A percentile compares a stretch with the other conserved stretches of the same genome.
Conservation (phyloP, 2,888 invertebrate genomes). For the Coelopa pilipes region DNA sequence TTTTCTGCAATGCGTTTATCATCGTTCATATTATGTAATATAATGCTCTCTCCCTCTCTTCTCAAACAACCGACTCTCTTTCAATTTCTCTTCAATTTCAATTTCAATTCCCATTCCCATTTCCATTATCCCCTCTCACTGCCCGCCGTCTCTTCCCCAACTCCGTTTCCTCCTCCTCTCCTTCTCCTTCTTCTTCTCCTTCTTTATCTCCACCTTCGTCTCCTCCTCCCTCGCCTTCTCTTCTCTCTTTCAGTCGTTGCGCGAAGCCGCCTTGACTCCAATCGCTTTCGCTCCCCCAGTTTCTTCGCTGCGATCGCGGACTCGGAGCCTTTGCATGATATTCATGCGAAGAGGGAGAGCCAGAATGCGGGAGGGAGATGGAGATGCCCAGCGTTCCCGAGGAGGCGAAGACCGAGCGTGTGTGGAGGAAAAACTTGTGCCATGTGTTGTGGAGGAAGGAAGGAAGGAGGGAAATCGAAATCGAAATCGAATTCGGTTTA, state of each 20-base stretch:
- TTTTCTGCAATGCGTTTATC: constrained; percentile 26
- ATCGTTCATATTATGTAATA: constrained; percentile 43
- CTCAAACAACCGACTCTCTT: background rate
- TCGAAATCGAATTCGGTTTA: background rate
- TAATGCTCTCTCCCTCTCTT: constrained; percentile 28
- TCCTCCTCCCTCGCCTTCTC: no score
- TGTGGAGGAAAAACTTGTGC: constrained; percentile 27
- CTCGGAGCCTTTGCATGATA: constrained; percentile 49
- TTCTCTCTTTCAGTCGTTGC: background rate
- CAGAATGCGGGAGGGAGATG: background rate
- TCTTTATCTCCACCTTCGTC: no score
- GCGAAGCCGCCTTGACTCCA: background rate
- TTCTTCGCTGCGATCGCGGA: background rate
- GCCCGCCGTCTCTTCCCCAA: no score
- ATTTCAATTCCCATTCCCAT: background rate
- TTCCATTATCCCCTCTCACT: no score
- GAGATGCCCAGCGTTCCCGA: background rate
- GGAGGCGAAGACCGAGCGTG: background rate
- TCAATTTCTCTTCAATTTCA: background rate
- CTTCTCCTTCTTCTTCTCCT: background rate
- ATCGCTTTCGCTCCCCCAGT: background rate
- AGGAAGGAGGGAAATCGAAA: background rate
- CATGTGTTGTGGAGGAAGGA: constrained; percentile 9
- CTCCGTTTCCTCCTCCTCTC: background rate
- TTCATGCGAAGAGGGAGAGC: constrained; percentile 47